phyloP scores from a whole-genome alignment of 2,797 vertebrate genomes.

The Garrulus glandarius region DNA sequence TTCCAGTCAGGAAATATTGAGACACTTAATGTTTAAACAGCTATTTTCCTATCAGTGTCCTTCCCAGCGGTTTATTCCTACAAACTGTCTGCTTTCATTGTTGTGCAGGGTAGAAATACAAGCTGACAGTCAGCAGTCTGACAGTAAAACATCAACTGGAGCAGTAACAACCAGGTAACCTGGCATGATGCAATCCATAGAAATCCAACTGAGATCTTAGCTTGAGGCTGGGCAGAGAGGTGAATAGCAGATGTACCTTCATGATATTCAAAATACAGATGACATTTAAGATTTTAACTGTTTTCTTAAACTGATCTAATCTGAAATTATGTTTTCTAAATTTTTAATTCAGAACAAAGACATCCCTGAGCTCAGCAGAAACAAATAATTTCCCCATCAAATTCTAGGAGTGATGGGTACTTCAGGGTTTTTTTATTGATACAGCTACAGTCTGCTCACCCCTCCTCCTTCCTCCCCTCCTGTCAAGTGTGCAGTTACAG shows the following conservation, averaged over 20 bases:
- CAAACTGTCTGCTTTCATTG: background rate
- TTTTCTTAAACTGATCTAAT: background rate
- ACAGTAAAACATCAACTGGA: background rate
- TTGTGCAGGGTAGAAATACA: background rate
- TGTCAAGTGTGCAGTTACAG: background rate
- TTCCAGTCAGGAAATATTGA: background rate
- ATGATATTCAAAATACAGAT: background rate
- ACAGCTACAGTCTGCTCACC: background rate
- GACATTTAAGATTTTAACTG: background rate
- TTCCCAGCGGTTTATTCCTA: background rate
- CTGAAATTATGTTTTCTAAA: background rate
- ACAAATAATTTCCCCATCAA: background rate
- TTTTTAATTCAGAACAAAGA: background rate
- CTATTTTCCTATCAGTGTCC: background rate
- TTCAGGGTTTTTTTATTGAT: background rate
- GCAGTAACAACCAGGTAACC: background rate
- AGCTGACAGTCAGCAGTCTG: background rate
- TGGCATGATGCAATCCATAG: background rate
- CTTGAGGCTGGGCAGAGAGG: background rate
- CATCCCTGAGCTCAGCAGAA: background rate
- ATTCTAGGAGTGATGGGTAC: background rate
- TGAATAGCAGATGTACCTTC: background rate
- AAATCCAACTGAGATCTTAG: background rate
- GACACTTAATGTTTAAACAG: background rate
- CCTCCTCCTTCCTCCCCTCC: background rate